Conservation (phyloP, 2,113 vertebrate genomes). For the Erythrocercus mccallii region DNA sequence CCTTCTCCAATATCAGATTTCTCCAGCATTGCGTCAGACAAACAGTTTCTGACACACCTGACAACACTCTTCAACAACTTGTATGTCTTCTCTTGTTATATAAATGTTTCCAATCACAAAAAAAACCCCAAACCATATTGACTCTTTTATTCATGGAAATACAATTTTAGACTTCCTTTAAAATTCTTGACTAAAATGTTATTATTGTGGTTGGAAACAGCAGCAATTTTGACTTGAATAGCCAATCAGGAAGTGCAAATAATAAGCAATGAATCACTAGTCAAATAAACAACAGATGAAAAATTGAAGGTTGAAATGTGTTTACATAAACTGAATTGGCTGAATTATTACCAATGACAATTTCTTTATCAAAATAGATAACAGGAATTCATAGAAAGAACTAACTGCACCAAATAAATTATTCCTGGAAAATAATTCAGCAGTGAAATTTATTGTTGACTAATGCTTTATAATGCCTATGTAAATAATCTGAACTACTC, state of each 20-base stretch:
- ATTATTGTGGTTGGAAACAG: neutral
- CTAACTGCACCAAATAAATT: neutral
- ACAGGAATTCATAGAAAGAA: neutral
- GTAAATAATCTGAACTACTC: neutral
- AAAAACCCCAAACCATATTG: neutral
- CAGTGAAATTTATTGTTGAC: neutral
- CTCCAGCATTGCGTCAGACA: neutral
- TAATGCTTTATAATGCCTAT: neutral
- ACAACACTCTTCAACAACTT: neutral
- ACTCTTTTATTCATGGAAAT: neutral
- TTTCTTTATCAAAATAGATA: conserved; percentile 9
- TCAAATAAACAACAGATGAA: neutral
- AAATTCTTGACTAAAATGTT: neutral
- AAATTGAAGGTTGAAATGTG: neutral
- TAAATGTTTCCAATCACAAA: neutral
- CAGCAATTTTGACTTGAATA: neutral
- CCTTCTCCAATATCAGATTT: neutral
- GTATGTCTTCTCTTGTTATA: neutral
- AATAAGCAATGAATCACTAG: neutral
- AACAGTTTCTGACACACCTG: neutral
- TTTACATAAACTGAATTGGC: neutral
- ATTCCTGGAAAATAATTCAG: neutral
- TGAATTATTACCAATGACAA: conserved; percentile 8
- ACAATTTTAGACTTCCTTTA: neutral
- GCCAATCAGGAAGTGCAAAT: neutral